These are phyloP conservation scores for Clunio marinus DNA, from an alignment of 2,888 invertebrate species.

Conservation along the genomic window DNA sequence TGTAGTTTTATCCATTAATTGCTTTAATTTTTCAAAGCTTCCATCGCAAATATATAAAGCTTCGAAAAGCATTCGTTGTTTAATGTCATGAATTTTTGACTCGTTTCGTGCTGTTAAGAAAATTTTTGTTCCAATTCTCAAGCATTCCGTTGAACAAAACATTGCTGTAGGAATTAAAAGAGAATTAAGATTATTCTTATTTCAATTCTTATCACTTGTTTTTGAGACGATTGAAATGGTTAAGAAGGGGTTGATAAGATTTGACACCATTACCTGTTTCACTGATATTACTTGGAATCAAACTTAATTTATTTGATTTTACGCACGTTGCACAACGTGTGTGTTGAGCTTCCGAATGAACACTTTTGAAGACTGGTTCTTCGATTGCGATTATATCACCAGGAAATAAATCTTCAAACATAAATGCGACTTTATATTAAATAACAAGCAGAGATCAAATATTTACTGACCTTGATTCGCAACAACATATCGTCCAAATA, in stretches of 20 bases:
- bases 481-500: slow-evolving; percentile 67
- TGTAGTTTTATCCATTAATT: slow-evolving; percentile 40
- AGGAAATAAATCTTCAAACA: slow-evolving; percentile 61
- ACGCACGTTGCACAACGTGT: slow-evolving; percentile 50
- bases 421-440: neutral
- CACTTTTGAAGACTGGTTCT: slow-evolving; percentile 63
- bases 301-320: slow-evolving; percentile 42
- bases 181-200: neutral
- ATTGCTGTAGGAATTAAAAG: slow-evolving; percentile 43
- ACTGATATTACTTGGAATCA: neutral
- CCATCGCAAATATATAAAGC: slow-evolving; percentile 50
- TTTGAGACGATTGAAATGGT: slow-evolving; percentile 46
- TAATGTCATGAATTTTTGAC: slow-evolving; percentile 52
- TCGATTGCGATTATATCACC: slow-evolving; percentile 77
- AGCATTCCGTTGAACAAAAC: slow-evolving; percentile 49
- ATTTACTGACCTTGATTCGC: slow-evolving; percentile 49
- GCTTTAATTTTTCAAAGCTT: slow-evolving; percentile 45
- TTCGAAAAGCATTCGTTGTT: slow-evolving; percentile 47
- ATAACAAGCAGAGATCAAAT: neutral
- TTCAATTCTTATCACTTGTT: neutral
- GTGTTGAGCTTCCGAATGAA: slow-evolving; percentile 49
- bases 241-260: too few relatives aligned
- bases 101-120: slow-evolving; percentile 56
- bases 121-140: slow-evolving; percentile 59
- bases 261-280: too few relatives aligned